Percentiles rank a stretch among this genome's conserved stretches.
Evolutionary conservation across 2,113 vertebrate genomes (phyloP).

Genomic region (Panthera leo): DNA sequence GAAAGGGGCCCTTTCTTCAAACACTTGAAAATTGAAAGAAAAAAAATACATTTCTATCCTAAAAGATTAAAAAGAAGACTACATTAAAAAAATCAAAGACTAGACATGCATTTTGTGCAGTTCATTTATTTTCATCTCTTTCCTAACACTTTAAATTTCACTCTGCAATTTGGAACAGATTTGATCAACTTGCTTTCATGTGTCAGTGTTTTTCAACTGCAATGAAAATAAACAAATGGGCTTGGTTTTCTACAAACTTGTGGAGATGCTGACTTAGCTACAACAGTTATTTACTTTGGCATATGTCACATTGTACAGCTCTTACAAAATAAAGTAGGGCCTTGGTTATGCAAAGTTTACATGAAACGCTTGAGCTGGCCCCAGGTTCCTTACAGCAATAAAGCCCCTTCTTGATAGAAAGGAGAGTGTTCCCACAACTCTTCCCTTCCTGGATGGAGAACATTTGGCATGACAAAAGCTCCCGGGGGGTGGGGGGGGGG

Average conservation of each 20-base stretch:
- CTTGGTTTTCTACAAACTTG: constrained; percentile 52
- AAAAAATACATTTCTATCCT: not conserved
- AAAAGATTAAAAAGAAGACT: constrained; percentile 8
- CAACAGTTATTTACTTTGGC: not conserved
- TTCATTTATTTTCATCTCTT: constrained; percentile 54
- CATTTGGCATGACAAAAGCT: not conserved
- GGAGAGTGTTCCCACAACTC: not conserved
- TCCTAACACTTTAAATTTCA: constrained; percentile 62
- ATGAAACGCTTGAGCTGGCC: not conserved
- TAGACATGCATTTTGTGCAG: constrained; percentile 5
- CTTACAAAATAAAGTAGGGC: not conserved
- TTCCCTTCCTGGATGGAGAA: not conserved
- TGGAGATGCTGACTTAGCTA: constrained; percentile 40
- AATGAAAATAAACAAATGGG: constrained; percentile 69
- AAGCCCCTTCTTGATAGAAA: not conserved
- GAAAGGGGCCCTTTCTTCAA: not conserved
- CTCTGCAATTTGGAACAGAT: constrained; percentile 51
- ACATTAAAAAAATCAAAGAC: not conserved
- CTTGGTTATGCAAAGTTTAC: not conserved
- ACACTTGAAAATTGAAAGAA: not conserved
- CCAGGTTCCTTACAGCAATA: not conserved
- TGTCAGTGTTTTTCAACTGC: constrained; percentile 55
- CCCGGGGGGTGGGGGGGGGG: no score
- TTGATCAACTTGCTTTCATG: constrained; percentile 61
- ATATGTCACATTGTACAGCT: not conserved